Evolutionary conservation across 2,113 vertebrate species (phyloP).

Genomic region (Dunckerocampus dactyliophorus): DNA sequence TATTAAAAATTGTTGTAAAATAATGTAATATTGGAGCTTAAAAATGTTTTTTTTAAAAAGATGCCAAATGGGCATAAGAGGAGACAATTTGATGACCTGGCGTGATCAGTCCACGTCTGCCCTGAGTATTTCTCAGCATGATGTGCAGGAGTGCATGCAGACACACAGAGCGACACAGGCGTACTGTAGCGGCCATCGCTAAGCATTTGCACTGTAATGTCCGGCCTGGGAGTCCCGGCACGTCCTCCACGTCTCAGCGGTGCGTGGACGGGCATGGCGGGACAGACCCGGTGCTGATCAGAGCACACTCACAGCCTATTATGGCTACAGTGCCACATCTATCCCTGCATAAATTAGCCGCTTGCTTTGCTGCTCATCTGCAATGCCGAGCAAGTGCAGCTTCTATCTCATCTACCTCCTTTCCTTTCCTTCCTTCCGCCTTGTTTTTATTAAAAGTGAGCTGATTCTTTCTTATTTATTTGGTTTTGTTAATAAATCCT

Average conservation of each 20-base stretch:
- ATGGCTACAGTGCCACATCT: conserved; percentile 33
- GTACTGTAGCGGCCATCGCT: conserved; percentile 8
- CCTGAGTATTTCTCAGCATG: conserved; percentile 29
- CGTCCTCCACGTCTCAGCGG: conserved; percentile 22
- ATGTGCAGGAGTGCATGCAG: conserved; percentile 27
- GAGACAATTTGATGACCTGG: conserved; percentile 12
- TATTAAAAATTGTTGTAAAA: no score
- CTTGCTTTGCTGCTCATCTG: conserved; percentile 31
- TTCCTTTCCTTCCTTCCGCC: neutral
- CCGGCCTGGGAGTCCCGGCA: conserved; percentile 40
- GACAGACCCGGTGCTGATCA: conserved; percentile 21
- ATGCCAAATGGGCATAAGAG: neutral
- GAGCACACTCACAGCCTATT: conserved; percentile 34
- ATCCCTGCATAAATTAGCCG: conserved; percentile 29
- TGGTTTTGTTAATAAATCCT: conserved; percentile 26
- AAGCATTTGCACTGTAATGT: conserved; percentile 41
- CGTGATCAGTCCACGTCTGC: neutral
- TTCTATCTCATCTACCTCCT: neutral
- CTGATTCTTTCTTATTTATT: neutral
- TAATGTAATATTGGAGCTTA: no score
- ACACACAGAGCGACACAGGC: conserved; percentile 23
- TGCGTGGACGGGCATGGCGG: conserved; percentile 19
- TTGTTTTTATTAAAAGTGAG: conserved; percentile 37
- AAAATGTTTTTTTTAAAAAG: neutral
- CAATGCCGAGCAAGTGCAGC: conserved; percentile 33